Percentiles rank a stretch among this genome's conserved stretches.
Evolutionary conservation across 2,797 vertebrate genomes (phyloP).

Genomic region (Pipistrellus pygmaeus): DNA sequence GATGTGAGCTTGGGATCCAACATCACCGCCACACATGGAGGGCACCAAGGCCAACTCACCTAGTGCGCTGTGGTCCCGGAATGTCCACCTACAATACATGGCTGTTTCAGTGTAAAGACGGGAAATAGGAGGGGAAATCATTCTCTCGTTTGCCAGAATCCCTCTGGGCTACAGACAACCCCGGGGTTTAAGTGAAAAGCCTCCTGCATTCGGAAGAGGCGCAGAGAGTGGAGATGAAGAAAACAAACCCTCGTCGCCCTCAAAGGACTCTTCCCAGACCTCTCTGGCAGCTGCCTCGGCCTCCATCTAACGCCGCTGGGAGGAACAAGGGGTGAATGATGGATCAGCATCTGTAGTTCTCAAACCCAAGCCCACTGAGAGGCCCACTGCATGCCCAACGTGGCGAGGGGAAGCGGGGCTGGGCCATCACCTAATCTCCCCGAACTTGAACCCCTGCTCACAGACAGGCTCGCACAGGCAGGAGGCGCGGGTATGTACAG

Average conservation of each 20-base stretch:
- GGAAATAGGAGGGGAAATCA: not conserved
- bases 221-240: not conserved
- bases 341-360: not conserved
- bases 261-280: not conserved
- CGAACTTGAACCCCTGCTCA: not conserved
- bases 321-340: not conserved
- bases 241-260: not conserved
- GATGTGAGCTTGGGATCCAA: not conserved
- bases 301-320: not conserved
- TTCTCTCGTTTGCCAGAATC: not conserved
- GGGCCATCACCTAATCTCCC: not conserved
- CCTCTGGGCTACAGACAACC: not conserved
- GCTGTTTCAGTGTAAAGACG: not conserved
- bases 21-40: not conserved
- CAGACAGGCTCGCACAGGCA: not conserved
- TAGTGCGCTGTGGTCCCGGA: not conserved
- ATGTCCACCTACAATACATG: not conserved
- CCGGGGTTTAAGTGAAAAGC: not conserved
- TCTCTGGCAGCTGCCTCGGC: not conserved
- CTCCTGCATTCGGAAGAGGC: not conserved
- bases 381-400: accelerated
- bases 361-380: not conserved
- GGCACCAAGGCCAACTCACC: no score
- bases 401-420: not conserved
- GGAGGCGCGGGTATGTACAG: accelerated